Evolutionary conservation across 2,888 invertebrate genomes (phyloP), one percentile per base, ranked within the genome.

Genomic region (Eilema sororculum): DNA sequence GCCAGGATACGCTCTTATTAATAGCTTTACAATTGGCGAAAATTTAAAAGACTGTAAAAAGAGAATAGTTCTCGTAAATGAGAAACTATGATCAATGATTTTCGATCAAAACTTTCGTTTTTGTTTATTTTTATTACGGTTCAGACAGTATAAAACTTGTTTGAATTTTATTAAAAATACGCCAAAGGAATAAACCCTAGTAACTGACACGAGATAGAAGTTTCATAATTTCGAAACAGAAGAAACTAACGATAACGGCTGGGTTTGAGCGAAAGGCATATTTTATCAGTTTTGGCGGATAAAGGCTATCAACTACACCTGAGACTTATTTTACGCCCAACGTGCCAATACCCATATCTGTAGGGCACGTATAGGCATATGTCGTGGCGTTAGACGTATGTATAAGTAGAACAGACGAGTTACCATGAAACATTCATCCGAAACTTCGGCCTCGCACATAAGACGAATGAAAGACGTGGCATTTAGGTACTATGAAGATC

Each of bases 211-310:
- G 72, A 79, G 71, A 80, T 76, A 77, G 77, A 82, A 84, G 80
- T 83, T 85, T 84, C 79, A 87, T 88, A 88, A 89, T 87, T 88
- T 84, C 79, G 76, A 76, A 82, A 79, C 78, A 84, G 83, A 83
- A 84, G 83, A 83, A 90, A 89, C 89, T 89, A 89, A 86, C 89
- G 86, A 82, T 84, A 86, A 85, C 84, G 83, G 80, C 71, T 81
- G 86, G 89, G 89, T 83, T 86, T 87, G 84, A 86, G 86, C 85
- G 85, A 84, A 87, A 81, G 83, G 89, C 89, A 91, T 91, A 93
- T 93, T 91, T 93, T 93, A 94, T 94, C 93, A 93, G 92, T 93
- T 92, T 90, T 91, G 91, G 89, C 93, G 92, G 90, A 92, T 93
- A 91, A 91, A 93, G 87, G 93, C 93, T 88, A 93, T 94, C 92